phyloP scores from a whole-genome alignment of 2,113 vertebrate species.

The Megaleporinus macrocephalus region DNA sequence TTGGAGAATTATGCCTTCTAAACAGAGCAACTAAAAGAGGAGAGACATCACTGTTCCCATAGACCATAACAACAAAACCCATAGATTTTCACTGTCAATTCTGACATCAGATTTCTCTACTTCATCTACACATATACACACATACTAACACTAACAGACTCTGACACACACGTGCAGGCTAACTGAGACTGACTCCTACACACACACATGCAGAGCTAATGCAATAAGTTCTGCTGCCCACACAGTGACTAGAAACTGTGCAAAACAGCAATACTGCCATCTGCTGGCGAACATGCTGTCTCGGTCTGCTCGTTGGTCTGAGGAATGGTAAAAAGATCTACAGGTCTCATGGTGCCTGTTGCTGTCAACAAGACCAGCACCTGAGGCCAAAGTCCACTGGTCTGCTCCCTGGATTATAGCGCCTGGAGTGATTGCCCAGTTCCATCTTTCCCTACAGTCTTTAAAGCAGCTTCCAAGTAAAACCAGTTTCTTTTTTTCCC shows the following conservation, averaged over 20 bases:
- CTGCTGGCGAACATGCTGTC: conserved; percentile 65
- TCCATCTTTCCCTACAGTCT: not conserved
- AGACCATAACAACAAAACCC: not conserved
- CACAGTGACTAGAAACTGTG: conserved; percentile 58
- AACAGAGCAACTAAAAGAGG: not conserved
- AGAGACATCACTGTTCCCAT: not conserved
- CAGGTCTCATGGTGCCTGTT: conserved; percentile 72
- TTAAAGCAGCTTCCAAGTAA: not conserved
- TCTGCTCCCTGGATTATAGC: not conserved
- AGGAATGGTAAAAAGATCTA: conserved; percentile 77
- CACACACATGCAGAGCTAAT: not conserved
- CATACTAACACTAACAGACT: not conserved
- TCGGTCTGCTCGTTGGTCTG: conserved; percentile 51
- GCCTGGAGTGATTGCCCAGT: not conserved
- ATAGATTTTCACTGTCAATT: not conserved
- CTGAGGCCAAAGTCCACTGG: conserved; percentile 60
- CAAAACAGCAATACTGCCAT: conserved; percentile 80
- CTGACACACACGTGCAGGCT: not conserved
- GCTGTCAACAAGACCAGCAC: conserved; percentile 73
- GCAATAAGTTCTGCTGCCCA: not conserved
- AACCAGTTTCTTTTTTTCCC: not conserved
- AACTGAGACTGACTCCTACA: not conserved
- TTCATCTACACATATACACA: not conserved
- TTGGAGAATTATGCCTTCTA: not conserved
- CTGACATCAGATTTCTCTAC: not conserved